These are phyloP conservation scores for Datnioides undecimradiatus DNA, from an alignment of 2,113 vertebrate species.

Conservation along the genomic window DNA sequence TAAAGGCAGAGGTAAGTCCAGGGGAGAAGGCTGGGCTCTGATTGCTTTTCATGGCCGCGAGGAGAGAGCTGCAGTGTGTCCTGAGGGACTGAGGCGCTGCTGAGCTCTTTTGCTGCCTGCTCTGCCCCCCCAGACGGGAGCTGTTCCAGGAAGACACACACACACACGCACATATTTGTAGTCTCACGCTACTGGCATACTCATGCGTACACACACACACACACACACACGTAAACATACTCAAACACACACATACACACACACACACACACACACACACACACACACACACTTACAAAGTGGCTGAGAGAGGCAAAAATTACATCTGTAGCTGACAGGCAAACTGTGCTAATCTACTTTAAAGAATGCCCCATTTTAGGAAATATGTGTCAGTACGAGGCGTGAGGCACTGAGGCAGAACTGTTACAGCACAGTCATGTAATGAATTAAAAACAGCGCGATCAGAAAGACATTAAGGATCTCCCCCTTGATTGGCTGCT, in stretches of 20 bases:
- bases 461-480: constrained; percentile 62
- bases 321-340: constrained; percentile 68
- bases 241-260: constrained; percentile 24
- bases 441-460: constrained; percentile 71
- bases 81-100: constrained; percentile 77
- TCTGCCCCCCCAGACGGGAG: constrained; percentile 53
- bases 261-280: constrained; percentile 12
- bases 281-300: constrained; percentile 25
- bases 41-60: constrained; percentile 85
- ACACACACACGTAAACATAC: constrained; percentile 30
- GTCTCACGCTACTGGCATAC: constrained; percentile 43
- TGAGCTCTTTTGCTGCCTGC: constrained; percentile 77
- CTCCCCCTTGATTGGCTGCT: constrained; percentile 52
- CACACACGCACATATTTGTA: constrained; percentile 68
- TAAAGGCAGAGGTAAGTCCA: constrained; percentile 86
- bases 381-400: constrained; percentile 68
- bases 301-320: constrained; percentile 55
- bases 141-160: constrained; percentile 67
- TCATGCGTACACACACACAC: constrained; percentile 27
- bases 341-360: constrained; percentile 73
- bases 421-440: constrained; percentile 63
- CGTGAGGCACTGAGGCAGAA: constrained; percentile 52
- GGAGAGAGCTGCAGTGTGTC: constrained; percentile 80
- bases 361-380: constrained; percentile 63
- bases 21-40: constrained; percentile 81